Percentiles rank a stretch among this genome's conserved stretches.
These are phyloP conservation scores for Cladorhizidae sp. DNA, from an alignment of 37 sponge, comb jelly and placozoan genomes.

Conservation along the genomic window DNA sequence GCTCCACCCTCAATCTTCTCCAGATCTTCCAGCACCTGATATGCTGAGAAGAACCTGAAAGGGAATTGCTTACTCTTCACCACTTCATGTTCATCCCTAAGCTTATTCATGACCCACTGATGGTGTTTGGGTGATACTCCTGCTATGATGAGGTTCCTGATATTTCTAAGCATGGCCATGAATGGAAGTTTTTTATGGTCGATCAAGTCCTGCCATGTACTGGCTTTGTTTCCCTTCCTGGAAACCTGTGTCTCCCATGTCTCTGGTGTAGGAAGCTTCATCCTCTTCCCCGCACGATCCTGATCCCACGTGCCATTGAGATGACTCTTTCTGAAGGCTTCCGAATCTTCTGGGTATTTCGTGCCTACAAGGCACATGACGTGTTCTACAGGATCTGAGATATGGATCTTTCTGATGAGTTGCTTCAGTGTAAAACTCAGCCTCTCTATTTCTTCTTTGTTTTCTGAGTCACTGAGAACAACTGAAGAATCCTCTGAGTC, in stretches of 20 bases:
- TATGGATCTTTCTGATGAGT: conserved; percentile 97
- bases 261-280: conserved; percentile 95
- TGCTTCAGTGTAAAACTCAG: conserved; percentile 97
- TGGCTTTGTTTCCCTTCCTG: conserved; percentile 88
- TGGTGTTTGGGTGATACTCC: conserved; percentile 81
- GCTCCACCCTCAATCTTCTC: conserved; percentile 80
- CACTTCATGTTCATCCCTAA: conserved; percentile 91
- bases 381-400: conserved; percentile 86
- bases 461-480: conserved; percentile 48
- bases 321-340: conserved; percentile 81
- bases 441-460: conserved; percentile 76
- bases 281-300: conserved; percentile 93
- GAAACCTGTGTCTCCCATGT: conserved; percentile 99
- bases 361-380: conserved; percentile 97
- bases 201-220: conserved; percentile 93
- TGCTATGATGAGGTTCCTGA: conserved; percentile 92
- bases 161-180: conserved; percentile 98
- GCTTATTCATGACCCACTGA: conserved; percentile 83
- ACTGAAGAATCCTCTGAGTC: not conserved
- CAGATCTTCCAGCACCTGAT: conserved; percentile 81
- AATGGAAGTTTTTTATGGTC: conserved; percentile 95
- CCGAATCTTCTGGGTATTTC: conserved; percentile 91
- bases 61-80: conserved; percentile 96
- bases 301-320: conserved; percentile 96
- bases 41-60: conserved; percentile 98